A percentile compares a stretch with the other conserved stretches of the same genome.
These are phyloP conservation scores for Hemibagrus wyckioides DNA, from an alignment of 2,113 vertebrate genomes.

Conservation along the genomic window DNA sequence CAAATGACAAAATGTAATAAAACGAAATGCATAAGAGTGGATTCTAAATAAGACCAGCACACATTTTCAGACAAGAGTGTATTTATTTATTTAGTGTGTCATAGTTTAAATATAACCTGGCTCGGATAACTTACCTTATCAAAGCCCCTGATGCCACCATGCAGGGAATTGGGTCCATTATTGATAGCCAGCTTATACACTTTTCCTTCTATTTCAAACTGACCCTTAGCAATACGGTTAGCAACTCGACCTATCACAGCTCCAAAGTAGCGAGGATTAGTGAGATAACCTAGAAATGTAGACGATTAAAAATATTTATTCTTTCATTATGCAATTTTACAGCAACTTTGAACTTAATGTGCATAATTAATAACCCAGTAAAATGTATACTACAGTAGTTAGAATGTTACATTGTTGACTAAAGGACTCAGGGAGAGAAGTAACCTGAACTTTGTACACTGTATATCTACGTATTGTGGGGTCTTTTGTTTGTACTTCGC, in stretches of 20 bases:
- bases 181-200: constrained; percentile 84
- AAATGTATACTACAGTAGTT: neutral
- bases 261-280: constrained; percentile 85
- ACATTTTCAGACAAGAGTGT: neutral
- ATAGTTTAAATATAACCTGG: neutral
- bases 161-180: constrained; percentile 87
- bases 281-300: constrained; percentile 77
- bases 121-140: constrained; percentile 78
- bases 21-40: neutral
- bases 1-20: neutral
- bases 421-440: neutral
- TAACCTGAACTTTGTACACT: neutral
- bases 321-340: neutral
- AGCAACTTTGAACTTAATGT: neutral
- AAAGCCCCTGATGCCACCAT: constrained; percentile 88
- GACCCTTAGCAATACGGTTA: constrained; percentile 86
- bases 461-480: neutral
- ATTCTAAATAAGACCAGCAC: neutral
- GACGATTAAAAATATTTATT: neutral
- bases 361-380: neutral
- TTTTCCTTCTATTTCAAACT: constrained; percentile 76
- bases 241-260: constrained; percentile 87
- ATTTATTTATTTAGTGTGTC: neutral
- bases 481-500: neutral
- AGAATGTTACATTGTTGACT: neutral